Evolutionary conservation across 2,797 vertebrate genomes (phyloP).

Genomic region (Oophaga sylvatica): DNA sequence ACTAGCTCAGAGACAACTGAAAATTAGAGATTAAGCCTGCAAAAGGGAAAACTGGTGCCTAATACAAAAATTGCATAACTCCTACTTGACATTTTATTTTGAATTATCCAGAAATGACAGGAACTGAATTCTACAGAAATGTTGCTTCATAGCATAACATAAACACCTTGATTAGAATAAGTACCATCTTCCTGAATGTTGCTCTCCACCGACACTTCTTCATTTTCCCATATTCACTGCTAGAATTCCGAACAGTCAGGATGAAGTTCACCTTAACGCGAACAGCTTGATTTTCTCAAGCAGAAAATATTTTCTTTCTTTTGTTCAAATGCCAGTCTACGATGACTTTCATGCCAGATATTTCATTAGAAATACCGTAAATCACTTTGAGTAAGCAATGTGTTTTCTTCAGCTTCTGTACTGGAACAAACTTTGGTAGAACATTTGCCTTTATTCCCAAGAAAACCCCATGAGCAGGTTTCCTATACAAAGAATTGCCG

Average conservation of each 20-base stretch:
- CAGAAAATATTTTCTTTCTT: constrained; percentile 28
- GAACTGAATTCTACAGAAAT: no score
- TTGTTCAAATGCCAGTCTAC: constrained; percentile 3
- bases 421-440: constrained; percentile 16
- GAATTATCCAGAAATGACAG: no score
- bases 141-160: neutral
- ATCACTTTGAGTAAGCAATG: constrained; percentile 11
- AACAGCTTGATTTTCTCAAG: constrained; percentile 30
- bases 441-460: neutral
- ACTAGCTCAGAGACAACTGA: no score
- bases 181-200: neutral
- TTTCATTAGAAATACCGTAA: constrained; percentile 19
- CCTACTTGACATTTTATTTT: no score
- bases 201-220: neutral
- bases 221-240: neutral
- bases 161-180: neutral
- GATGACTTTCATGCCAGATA: neutral
- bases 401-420: neutral
- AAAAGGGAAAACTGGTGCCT: no score
- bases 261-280: neutral
- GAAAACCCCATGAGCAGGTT: neutral
- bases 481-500: neutral
- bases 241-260: neutral
- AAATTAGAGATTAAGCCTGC: no score
- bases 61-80: no score